These are phyloP conservation scores for Halictus rubicundus DNA, from an alignment of 1,140 invertebrate species.

Conservation along the genomic window DNA sequence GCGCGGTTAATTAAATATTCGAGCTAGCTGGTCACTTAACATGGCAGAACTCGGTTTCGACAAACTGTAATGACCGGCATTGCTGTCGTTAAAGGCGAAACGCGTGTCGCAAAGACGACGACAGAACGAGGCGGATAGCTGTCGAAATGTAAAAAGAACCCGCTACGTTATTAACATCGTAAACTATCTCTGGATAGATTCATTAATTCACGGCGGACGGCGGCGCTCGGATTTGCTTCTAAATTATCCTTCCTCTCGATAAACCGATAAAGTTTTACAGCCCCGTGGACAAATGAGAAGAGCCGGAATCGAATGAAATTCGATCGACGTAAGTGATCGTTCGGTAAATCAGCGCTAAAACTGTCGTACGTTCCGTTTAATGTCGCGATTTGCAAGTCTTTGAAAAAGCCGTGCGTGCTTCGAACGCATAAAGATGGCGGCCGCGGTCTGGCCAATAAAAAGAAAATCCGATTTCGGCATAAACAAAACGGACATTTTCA, in stretches of 20 bases:
- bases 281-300: too few species aligned
- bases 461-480: background rate
- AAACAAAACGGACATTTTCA: conserved; percentile 27
- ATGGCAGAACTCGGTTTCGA: background rate
- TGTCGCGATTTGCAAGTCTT: too few species aligned
- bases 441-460: too few species aligned
- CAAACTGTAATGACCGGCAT: background rate
- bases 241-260: conserved; percentile 8
- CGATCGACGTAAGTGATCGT: too few species aligned
- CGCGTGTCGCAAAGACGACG: too few species aligned
- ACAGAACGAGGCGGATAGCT: background rate
- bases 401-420: too few species aligned
- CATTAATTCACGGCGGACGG: background rate
- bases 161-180: background rate
- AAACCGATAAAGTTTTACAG: background rate
- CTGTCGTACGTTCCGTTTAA: too few species aligned
- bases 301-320: too few species aligned
- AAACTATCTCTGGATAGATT: background rate
- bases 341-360: too few species aligned
- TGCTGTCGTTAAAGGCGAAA: background rate
- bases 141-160: background rate
- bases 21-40: background rate
- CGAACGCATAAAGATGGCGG: too few species aligned
- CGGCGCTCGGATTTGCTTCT: background rate
- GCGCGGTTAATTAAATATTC: background rate